Base-by-base conservation (phyloP, 2,888 invertebrate species). In the Pseudococcus viburni region DNA sequence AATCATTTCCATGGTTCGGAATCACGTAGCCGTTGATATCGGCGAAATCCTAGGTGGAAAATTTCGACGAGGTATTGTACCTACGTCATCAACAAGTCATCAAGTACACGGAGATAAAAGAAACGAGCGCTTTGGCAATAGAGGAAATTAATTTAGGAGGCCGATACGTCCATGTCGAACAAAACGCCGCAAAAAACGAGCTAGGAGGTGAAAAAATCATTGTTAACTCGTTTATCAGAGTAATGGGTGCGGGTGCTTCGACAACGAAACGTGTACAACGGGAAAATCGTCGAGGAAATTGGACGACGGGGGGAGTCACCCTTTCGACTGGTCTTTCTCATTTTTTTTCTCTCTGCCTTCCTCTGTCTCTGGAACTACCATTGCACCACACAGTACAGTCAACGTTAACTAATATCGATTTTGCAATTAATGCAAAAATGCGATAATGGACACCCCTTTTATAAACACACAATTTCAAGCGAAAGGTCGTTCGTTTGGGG, bases 391-490 rank as follows among this genome's bases (percentile, higher is more conserved):
- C 15, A 15, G 55, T 26, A 55, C 46, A 73, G 51, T 48, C 59
- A 83, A 83, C 88, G 88, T 88, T 88, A 88, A 88, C 88, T 88
- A 88, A 85, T 90, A 91, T 91, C 90, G 91, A 91, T 91, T 91
- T 91, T 91, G 90, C 90, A 91, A 91, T 91, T 91, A 91, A 91
- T 91, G 91, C 90, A 90, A 90, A 89, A 90, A 90, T 90, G 90
- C 90, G 91, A 91, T 91, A 91, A 91, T 90, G 90, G 90, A 90
- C 88, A 85, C 88, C 88, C 88, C 88, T 88, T 88, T 88, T 88
- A 88, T 88, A 88, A 85, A 84, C 88, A 83, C 80, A 88, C 84
- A 48, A 55, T 88, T 88, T 84, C 68, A 48, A 84, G 39, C 77
- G 11, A 86, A 84, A 88, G 84, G 84, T 59, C 80, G 85, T 42